These are phyloP conservation scores for Parnassius glacialis DNA, from an alignment of 2,888 invertebrate species.

Conservation along the genomic window DNA sequence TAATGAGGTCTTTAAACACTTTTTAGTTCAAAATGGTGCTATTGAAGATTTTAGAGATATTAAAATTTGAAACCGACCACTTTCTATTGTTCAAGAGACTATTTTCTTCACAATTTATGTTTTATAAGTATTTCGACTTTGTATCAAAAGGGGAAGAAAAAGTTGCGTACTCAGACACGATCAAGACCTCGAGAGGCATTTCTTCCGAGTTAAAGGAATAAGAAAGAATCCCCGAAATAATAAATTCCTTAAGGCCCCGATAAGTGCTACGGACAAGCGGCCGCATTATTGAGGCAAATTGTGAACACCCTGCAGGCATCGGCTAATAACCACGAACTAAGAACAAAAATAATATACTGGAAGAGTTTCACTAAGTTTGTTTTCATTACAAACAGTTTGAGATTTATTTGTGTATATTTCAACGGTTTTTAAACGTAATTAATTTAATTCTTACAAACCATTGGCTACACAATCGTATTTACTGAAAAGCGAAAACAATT, in stretches of 20 bases:
- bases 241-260: slow-evolving; percentile 57
- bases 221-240: slow-evolving; percentile 39
- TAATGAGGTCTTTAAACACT: no score
- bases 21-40: no score
- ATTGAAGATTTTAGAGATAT: no score
- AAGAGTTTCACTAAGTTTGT: slow-evolving; percentile 3
- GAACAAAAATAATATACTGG: slow-evolving; percentile 32
- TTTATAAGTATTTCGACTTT: not conserved
- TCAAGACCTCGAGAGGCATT: slow-evolving; percentile 16
- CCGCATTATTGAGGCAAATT: slow-evolving; percentile 71
- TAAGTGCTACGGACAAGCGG: slow-evolving; percentile 59
- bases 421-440: no score
- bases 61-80: no score
- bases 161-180: slow-evolving; percentile 26
- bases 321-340: slow-evolving; percentile 35
- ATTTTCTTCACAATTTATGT: no score
- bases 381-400: no score
- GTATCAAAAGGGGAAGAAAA: slow-evolving; percentile 9
- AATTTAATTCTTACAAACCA: no score
- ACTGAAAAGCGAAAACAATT: no score
- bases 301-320: slow-evolving; percentile 46
- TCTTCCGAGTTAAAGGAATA: slow-evolving; percentile 31
- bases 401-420: no score
- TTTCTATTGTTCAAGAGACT: no score
- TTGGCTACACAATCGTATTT: no score